Evolutionary conservation across 2,888 invertebrate genomes (phyloP).

Genomic region (Anthoptus insignis): DNA sequence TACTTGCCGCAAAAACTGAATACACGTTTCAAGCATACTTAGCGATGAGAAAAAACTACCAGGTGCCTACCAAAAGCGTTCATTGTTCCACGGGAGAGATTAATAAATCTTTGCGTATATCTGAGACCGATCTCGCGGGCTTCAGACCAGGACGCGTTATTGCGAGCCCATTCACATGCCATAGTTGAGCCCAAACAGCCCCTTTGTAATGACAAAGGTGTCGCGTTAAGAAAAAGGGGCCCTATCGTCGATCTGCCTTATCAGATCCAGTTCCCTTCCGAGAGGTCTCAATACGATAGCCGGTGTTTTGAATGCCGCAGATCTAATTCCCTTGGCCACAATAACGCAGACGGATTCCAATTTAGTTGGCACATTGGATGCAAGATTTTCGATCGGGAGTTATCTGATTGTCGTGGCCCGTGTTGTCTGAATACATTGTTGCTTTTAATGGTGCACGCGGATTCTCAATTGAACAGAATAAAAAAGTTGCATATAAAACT

Average conservation of each 20-base stretch:
- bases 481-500: neutral
- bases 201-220: conserved; percentile 86
- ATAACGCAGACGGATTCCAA: conserved; percentile 79
- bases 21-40: conserved; percentile 70
- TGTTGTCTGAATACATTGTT: conserved; percentile 57
- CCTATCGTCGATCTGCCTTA: conserved; percentile 85
- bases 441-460: conserved; percentile 27
- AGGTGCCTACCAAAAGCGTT: conserved; percentile 82
- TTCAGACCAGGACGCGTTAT: conserved; percentile 81
- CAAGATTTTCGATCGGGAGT: conserved; percentile 38
- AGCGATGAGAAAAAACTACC: conserved; percentile 80
- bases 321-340: conserved; percentile 83
- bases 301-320: conserved; percentile 80
- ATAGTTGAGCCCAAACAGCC: conserved; percentile 83
- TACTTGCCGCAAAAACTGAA: conserved; percentile 76
- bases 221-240: conserved; percentile 85
- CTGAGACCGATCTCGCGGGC: conserved; percentile 83
- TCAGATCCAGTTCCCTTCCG: conserved; percentile 86
- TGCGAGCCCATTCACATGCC: conserved; percentile 86
- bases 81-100: conserved; percentile 85
- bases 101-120: conserved; percentile 86
- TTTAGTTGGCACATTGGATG: conserved; percentile 67
- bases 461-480: conserved; percentile 17
- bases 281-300: conserved; percentile 83
- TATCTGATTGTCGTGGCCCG: conserved; percentile 37